Conservation (phyloP, 2,888 invertebrate genomes). For the Notocelia uddmanniana region DNA sequence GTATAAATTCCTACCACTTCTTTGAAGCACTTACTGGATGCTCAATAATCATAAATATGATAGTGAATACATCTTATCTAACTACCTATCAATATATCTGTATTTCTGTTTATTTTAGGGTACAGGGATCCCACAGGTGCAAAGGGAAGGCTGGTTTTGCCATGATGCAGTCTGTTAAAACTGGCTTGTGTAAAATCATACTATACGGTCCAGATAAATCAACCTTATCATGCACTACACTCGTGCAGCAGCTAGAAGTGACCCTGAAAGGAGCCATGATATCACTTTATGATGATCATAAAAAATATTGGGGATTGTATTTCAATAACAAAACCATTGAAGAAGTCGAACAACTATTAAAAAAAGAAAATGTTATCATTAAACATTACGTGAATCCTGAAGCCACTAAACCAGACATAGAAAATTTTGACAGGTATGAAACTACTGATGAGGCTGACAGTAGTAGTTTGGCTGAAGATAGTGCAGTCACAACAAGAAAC, state of each 20-base stretch:
- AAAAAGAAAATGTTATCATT: constrained; percentile 59
- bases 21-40: neutral
- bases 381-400: constrained; percentile 52
- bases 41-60: neutral
- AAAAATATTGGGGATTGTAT: constrained; percentile 75
- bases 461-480: neutral
- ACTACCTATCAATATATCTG: no score
- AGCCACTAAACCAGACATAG: neutral
- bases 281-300: constrained; percentile 71
- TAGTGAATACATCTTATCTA: no score
- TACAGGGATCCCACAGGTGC: constrained; percentile 23
- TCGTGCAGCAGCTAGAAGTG: constrained; percentile 62
- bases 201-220: constrained; percentile 75
- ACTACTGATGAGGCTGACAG: constrained; percentile 6
- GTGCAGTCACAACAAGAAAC: neutral
- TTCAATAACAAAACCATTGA: constrained; percentile 63
- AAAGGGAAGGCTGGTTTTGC: constrained; percentile 71
- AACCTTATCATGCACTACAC: constrained; percentile 66
- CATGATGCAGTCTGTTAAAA: constrained; percentile 67
- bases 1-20: neutral
- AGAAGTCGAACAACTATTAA: constrained; percentile 62
- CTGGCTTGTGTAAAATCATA: constrained; percentile 63
- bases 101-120: constrained; percentile 32
- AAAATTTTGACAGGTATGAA: constrained; percentile 7
- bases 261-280: constrained; percentile 66